Percentiles rank a stretch among this genome's conserved stretches.
phyloP scores from a whole-genome alignment of 1,140 invertebrate species.

The Oscheius sp. region DNA sequence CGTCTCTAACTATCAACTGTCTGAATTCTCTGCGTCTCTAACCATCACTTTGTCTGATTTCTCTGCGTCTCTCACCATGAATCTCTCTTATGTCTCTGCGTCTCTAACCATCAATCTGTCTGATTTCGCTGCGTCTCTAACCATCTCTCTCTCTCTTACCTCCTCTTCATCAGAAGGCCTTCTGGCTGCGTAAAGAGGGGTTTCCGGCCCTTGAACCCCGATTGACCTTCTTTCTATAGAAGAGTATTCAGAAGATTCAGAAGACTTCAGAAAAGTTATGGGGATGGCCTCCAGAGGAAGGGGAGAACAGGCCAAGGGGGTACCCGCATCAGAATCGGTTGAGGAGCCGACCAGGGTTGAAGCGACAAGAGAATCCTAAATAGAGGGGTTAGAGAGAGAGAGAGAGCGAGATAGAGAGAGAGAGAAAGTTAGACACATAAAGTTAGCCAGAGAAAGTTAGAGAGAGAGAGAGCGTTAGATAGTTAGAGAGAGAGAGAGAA shows the following conservation, averaged over 20 bases:
- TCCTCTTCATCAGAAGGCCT: too few relatives aligned
- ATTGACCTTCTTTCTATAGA: background rate
- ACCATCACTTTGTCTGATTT: too few relatives aligned
- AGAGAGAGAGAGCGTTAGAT: background rate
- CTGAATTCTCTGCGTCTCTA: too few relatives aligned
- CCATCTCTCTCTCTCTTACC: too few relatives aligned
- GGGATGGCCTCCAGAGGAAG: background rate
- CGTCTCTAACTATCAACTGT: too few relatives aligned
- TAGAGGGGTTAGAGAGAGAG: too few relatives aligned
- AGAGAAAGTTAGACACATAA: background rate
- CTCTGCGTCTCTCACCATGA: too few relatives aligned
- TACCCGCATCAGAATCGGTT: background rate
- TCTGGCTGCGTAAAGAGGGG: background rate
- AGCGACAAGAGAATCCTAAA: background rate
- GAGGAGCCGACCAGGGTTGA: background rate
- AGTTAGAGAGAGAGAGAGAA: background rate
- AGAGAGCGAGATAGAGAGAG: background rate
- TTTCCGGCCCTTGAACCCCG: background rate
- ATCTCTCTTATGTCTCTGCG: too few relatives aligned
- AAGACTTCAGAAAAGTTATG: background rate
- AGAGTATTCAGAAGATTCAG: background rate
- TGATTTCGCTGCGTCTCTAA: too few relatives aligned
- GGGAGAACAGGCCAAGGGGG: background rate
- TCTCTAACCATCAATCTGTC: too few relatives aligned
- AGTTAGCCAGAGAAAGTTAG: background rate